These are phyloP conservation scores for Carapus acus DNA, from an alignment of 2,797 vertebrate species.

Conservation along the genomic window DNA sequence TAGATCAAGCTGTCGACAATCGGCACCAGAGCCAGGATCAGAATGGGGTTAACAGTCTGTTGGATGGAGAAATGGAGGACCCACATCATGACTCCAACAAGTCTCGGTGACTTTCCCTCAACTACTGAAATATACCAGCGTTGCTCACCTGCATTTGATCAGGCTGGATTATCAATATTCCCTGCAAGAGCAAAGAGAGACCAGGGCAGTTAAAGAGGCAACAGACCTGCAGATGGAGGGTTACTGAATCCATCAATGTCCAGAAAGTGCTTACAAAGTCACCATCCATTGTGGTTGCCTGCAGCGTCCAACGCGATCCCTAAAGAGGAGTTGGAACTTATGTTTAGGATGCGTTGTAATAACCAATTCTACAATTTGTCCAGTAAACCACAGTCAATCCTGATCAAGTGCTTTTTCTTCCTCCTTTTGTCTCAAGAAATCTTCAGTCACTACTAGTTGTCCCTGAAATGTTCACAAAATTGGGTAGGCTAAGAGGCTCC, in stretches of 20 bases:
- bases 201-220: not conserved
- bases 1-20: constrained; percentile 78
- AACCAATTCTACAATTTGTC: no score
- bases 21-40: constrained; percentile 87
- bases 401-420: no score
- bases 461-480: no score
- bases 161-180: constrained; percentile 77
- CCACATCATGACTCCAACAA: not conserved
- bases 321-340: constrained; percentile 48
- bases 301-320: constrained; percentile 98
- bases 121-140: not conserved
- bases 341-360: no score
- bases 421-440: no score
- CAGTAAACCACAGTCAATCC: no score
- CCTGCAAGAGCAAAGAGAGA: constrained; percentile 64
- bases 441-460: no score
- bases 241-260: not conserved
- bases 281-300: constrained; percentile 88
- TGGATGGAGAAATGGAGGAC: not conserved
- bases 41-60: constrained; percentile 88
- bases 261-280: constrained; percentile 81
- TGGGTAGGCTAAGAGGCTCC: no score
- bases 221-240: not conserved
- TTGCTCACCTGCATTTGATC: constrained; percentile 97
- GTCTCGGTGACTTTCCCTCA: not conserved